Evolutionary conservation across 53 echinoderm and acorn worm genomes (phyloP).

Genomic region (Apostichopus leukothele): DNA sequence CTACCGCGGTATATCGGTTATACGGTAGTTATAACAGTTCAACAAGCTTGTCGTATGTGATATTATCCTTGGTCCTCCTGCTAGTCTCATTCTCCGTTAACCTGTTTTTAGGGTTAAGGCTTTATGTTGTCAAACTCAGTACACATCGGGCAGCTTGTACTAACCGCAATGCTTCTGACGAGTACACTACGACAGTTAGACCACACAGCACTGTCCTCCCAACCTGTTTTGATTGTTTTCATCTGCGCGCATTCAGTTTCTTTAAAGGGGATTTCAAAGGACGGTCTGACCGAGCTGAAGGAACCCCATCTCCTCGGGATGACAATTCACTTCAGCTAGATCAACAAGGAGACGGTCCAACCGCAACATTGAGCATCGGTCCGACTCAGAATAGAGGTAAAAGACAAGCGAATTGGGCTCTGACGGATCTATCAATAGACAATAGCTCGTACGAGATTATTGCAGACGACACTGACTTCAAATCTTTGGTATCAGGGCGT

Average conservation of each 20-base stretch:
- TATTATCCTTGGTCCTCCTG: background rate
- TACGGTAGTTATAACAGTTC: background rate
- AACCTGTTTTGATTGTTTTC: background rate
- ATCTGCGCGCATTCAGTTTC: background rate
- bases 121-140: background rate
- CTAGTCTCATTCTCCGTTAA: background rate
- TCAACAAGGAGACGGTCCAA: no score
- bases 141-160: no score
- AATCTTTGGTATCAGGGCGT: no score
- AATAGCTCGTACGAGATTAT: no score
- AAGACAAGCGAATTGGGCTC: no score
- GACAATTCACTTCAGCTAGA: background rate
- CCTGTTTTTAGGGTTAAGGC: background rate
- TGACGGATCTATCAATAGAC: no score
- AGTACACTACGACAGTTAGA: background rate
- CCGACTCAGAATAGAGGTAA: no score
- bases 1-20: background rate
- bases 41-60: background rate
- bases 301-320: background rate
- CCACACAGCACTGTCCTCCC: background rate
- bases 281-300: background rate
- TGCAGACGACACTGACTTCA: no score
- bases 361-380: no score
- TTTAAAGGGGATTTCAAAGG: background rate
- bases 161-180: background rate